Evolutionary conservation across 2,888 invertebrate species (phyloP), one percentile per base, ranked within the genome.

Genomic region (Phengaris arion): DNA sequence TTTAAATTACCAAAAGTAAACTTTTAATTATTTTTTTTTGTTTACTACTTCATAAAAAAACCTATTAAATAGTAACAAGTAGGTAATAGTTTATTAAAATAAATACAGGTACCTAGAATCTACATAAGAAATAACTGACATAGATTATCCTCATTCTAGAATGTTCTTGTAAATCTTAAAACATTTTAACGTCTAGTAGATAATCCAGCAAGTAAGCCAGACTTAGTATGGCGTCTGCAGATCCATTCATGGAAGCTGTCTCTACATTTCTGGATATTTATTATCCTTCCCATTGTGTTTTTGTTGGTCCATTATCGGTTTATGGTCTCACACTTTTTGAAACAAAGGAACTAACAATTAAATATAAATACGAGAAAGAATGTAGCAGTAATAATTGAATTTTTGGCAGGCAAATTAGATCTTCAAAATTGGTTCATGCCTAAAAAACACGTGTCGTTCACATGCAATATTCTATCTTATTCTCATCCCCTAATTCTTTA

Each of bases 271-370:
- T 64, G 64, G 35, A 64, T 35, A 64, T 64, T 35, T 64, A 45
- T 64, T 64, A 22, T 35, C 72, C 52, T 13, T 52, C 7, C 52
- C 54, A 52, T 72, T 72, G 51, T 72, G 51, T 6, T 70, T 51
- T 72, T 72, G 54, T 52, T 54, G 52, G 15, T 13, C 13, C 54
- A 72, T 72, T 72, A 72, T 72, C 52, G 35, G 15, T 52, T 72
- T 54, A 72, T 72, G 54, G 72, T 35, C 52, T 52, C 51, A 52
- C 72, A 72, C 72, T 35, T 51, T 52, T 54, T 72, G 35, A 72
- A 35, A 72, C 72, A 54, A 72, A 22, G n/a, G 8, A 51, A 9
- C 48, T n/a, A 68, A 70, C 70, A 51, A 52, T 52, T 51, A 6
- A 35, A 22, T 64, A 64, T 35, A 54, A 72, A 72, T 72, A 72